Evolutionary conservation across 2,888 invertebrate genomes (phyloP), one percentile per base, ranked within the genome.

Genomic region (Imbricaverruca yamaguchii): DNA sequence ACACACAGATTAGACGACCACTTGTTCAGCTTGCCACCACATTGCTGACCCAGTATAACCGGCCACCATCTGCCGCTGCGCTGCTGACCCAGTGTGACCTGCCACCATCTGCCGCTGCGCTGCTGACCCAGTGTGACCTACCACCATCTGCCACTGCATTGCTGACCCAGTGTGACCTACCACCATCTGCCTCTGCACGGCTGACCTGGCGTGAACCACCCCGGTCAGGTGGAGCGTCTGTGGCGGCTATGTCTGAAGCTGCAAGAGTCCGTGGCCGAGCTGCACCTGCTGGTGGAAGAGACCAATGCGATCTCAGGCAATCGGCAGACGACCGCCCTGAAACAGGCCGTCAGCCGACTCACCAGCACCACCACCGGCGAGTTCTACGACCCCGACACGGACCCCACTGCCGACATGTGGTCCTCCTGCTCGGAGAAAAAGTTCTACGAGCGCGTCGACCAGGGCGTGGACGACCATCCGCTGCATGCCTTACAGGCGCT

Each of bases 351-450:
- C 69, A 69, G 69, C 39, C 25, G 69, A 1, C 74, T 74, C 21
- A 74, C 53, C 21, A 23, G 23, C 53, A 55, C 74, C 74, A 74
- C 55, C 74, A 74, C 74, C 53, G 74, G 74, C 74, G 9, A 9
- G 21, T 74, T 21, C 74, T 74, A 74, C 55, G 74, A 74, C 74
- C 74, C 53, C 21, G 74, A 74, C 74, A 21, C 74, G 18, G 74
- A 74, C 9, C 74, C 74, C 53, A 10, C 10, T 55, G 53, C 53
- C 21, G 74, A 74, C 74, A 55, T 55, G 53, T 74, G 74, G 74
- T 74, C 74, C 21, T 12, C 74, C 74, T 53, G 13, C 74, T 74
- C 74, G 21, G 74, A 74, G 55, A 74, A 21, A 55, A 74, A 74
- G 74, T 74, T 74, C 55, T 74, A 55, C 74, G 55, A 74, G 74